phyloP scores from a whole-genome alignment of 2,888 invertebrate genomes.

The Nebria brevicollis region DNA sequence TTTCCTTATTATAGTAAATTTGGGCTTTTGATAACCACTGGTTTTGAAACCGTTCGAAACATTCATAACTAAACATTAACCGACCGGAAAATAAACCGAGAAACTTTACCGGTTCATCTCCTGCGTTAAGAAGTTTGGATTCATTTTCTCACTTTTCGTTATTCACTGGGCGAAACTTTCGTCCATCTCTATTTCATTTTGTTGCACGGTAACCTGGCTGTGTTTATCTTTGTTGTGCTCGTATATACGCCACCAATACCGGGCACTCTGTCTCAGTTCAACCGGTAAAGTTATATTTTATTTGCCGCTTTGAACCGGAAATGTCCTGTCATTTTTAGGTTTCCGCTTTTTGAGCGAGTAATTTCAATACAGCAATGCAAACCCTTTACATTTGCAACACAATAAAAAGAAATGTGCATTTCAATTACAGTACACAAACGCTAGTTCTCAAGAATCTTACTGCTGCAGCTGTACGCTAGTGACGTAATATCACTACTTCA shows the following conservation, averaged over 20 bases:
- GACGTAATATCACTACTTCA: no score
- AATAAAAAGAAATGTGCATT: background rate
- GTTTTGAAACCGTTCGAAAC: slow-evolving; percentile 13
- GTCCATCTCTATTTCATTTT: background rate
- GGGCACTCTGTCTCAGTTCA: background rate
- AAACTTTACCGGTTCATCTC: slow-evolving; percentile 42
- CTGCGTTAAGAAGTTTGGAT: background rate
- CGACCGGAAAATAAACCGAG: slow-evolving; percentile 39
- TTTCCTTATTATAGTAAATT: no score
- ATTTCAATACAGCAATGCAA: background rate
- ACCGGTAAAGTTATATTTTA: slow-evolving; percentile 27
- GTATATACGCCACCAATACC: background rate
- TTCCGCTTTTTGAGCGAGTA: slow-evolving; percentile 20
- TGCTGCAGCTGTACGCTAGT: no score
- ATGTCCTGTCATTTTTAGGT: slow-evolving; percentile 33
- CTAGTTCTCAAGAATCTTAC: no score
- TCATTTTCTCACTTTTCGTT: slow-evolving; percentile 12
- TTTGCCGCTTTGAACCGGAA: slow-evolving; percentile 21
- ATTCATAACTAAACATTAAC: slow-evolving; percentile 34
- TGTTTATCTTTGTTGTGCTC: background rate
- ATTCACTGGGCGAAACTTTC: background rate
- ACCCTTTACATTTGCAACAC: background rate
- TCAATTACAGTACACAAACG: no score
- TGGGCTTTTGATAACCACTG: background rate
- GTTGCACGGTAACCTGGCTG: no score